Evolutionary conservation across 1,140 invertebrate genomes (phyloP), one percentile per base, ranked within the genome.

Genomic region (Carposina sasakii): DNA sequence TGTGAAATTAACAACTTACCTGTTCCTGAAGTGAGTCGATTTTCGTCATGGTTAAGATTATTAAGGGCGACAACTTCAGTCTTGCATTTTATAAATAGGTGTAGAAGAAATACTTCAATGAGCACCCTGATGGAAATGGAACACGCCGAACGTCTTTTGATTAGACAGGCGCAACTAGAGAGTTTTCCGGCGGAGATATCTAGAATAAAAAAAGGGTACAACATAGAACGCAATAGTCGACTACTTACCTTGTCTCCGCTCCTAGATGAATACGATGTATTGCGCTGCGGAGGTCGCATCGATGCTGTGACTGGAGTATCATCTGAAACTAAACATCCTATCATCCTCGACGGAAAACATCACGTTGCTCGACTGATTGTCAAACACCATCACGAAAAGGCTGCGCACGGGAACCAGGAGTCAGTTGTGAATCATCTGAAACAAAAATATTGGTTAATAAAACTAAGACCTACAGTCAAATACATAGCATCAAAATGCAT

Each of bases 41-140:
- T 54, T 24, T 54, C 52, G 15, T 48, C 52, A 1, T 54, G 52
- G 52, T 30, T 48, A n/a, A 45, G 52, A 2, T 13, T 54, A 2
- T 13, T 48, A 3, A 30, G 52, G 16, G 1, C 39, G 15, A 54
- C 40, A 2, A 1, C 4, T 5, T 10, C 4, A 3, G 19, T 48
- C 2, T 17, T 54, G 4, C 16, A 6, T 1, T 53, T 53, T 13
- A 37, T 53, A 17, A 24, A 48, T 23, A 43, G 31, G 23, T 48
- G 31, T 19, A 37, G 23, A 19, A 37, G n/a, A 19, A n/a, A n/a
- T n/a, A 2, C 13, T 10, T 21, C 49, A 21, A 21, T 5, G 1
- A 24, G 39, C 12, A 8, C 12, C 1, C 24, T 30, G 3, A 9
- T 17, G 10, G 5, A 28, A 1, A 48, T 53, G 45, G 20, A 53